Evolutionary conservation across 2,113 vertebrate genomes (phyloP), one percentile per base, ranked within the genome.

Genomic region (Chaetops frenatus): DNA sequence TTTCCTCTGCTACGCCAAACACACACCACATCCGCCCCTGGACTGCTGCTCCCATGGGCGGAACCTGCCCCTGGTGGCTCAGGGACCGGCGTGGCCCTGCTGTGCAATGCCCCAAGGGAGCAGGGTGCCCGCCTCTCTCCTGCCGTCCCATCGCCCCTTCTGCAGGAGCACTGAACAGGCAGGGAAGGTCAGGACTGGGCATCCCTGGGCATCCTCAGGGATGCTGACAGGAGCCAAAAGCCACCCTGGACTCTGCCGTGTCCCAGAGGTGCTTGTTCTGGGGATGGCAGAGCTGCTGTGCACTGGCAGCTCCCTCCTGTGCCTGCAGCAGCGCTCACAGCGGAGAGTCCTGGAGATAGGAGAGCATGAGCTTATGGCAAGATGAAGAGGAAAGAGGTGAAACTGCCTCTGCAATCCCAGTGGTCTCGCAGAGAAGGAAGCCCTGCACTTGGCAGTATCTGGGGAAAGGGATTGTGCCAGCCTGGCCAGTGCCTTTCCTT

Each of bases 91-190:
- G 0, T 7, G 33, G 15, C 18, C 27, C 14, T 27, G 22, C 27
- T 2, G 16, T 6, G 23, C 27, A 11, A 15, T 2, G 11, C 9
- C 36, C 8, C 0, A 1, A 2, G 21, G 12, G 22, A 56, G 29
- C 8, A 19, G 35, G 42, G 21, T 15, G 22, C 19, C 5, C 3
- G 6, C 20, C 2, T 7, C 20, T 13, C 23, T 77, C 16, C 45
- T 45, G n/a, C 28, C 47, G 6, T 42, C 36, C 38, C n/a, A 2
- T 4, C 3, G 0, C 1, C 0, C 40, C n/a, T 81, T 40, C 40
- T 66, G 12, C 25, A 36, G 51, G 14, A 50, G 36, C 25, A 17
- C 28, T 18, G 19, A 61, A 56, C 14, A 45, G 33, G 13, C 45
- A 36, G 24, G 45, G 50, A 56, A 61, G 20, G 40, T 28, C 38